These are phyloP conservation scores for Camelus dromedarius DNA, from an alignment of 2,113 vertebrate species.

Conservation along the genomic window DNA sequence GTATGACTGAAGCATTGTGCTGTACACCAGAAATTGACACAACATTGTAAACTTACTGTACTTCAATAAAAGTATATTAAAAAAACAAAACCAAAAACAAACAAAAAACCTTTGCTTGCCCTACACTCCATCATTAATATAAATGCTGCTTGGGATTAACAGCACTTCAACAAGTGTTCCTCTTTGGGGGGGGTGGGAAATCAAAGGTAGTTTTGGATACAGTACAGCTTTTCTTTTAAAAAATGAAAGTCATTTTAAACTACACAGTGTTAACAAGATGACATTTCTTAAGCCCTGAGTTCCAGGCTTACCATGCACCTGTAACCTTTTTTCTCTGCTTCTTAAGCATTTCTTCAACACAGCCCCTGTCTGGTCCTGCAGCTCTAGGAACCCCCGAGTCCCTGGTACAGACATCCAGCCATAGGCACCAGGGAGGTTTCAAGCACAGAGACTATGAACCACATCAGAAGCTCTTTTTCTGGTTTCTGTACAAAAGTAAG, in stretches of 20 bases:
- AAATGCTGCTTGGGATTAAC: background rate
- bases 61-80: too few species aligned
- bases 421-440: background rate
- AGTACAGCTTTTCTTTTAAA: background rate
- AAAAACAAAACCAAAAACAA: too few species aligned
- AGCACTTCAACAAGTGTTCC: too few species aligned
- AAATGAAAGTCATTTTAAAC: background rate
- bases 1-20: too few species aligned
- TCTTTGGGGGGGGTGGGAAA: background rate
- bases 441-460: background rate
- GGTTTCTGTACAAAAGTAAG: background rate
- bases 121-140: rapidly evolving
- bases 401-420: background rate
- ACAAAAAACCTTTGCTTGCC: too few species aligned
- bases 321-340: background rate
- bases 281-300: background rate
- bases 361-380: background rate
- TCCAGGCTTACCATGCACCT: background rate
- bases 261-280: background rate
- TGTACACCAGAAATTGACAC: too few species aligned
- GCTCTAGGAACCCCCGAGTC: background rate
- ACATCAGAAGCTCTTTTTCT: background rate
- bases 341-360: background rate
- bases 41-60: too few species aligned
- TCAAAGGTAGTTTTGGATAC: background rate